Percentiles rank a stretch among this genome's conserved stretches.
Conservation (phyloP, 2,797 vertebrate species). For the Tinamus major region DNA sequence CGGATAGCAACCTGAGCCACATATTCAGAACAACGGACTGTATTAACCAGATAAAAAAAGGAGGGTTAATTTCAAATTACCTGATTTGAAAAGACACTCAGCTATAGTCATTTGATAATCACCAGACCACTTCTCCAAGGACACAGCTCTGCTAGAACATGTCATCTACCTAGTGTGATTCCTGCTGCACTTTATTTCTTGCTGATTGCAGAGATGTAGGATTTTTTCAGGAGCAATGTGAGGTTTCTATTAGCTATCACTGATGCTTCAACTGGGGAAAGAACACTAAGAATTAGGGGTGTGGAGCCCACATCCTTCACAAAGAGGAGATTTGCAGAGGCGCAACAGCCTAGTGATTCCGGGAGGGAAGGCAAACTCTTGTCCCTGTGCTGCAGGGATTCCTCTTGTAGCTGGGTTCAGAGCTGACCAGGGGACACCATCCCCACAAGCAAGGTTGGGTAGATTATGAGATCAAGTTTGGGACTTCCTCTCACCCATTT, state of each 20-base stretch:
- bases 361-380: not conserved
- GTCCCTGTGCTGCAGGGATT: not conserved
- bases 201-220: not conserved
- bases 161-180: not conserved
- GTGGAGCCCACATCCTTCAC: not conserved
- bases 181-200: not conserved
- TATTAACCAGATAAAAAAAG: not conserved
- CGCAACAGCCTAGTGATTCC: not conserved
- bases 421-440: not conserved
- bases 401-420: not conserved
- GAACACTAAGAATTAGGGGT: not conserved
- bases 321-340: not conserved
- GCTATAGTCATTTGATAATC: not conserved
- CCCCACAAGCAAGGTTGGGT: not conserved
- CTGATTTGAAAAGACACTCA: conserved; percentile 3
- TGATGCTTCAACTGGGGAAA: not conserved
- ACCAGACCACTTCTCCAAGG: not conserved
- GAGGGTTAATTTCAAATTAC: conserved; percentile 38
- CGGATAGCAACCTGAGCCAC: not conserved
- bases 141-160: not conserved
- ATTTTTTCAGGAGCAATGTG: not conserved
- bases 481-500: not conserved
- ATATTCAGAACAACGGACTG: not conserved
- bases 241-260: not conserved
- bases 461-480: not conserved